Evolutionary conservation across 2,888 invertebrate species (phyloP).

Genomic region (Palloptera scutellata): DNA sequence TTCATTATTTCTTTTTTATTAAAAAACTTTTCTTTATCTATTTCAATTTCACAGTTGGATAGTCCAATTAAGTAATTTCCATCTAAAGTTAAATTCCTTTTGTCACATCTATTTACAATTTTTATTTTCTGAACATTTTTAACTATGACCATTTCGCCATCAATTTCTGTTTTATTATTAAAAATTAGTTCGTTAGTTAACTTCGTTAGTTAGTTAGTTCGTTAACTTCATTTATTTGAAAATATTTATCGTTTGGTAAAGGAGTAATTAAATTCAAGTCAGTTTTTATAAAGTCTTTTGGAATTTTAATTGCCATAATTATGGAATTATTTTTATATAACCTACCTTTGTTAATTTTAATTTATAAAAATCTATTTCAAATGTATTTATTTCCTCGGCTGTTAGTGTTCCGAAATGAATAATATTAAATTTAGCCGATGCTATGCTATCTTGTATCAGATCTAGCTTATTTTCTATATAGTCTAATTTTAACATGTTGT

Average conservation of each 20-base stretch:
- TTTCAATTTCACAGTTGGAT: neutral
- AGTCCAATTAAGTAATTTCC: too few relatives aligned
- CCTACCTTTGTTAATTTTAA: neutral
- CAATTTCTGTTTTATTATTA: neutral
- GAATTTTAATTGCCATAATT: constrained; percentile 6
- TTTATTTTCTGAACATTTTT: constrained; percentile 7
- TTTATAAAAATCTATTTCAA: neutral
- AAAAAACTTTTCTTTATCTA: too few relatives aligned
- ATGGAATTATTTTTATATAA: constrained; percentile 3
- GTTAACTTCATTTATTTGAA: neutral
- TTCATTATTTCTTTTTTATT: too few relatives aligned
- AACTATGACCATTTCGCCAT: constrained; percentile 1
- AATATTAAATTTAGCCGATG: neutral
- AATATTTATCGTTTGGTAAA: neutral
- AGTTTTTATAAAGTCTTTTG: neutral
- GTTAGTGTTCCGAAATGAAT: neutral
- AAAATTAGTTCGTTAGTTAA: neutral
- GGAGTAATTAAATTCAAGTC: constrained; percentile 1
- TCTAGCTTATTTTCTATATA: neutral
- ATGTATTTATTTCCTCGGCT: neutral
- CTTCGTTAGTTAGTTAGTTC: neutral
- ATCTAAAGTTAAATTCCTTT: too few relatives aligned
- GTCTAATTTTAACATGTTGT: neutral
- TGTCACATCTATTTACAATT: neutral
- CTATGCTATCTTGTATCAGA: neutral